phyloP scores from a whole-genome alignment of 1,140 invertebrate genomes.

The Scylla paramamosain region DNA sequence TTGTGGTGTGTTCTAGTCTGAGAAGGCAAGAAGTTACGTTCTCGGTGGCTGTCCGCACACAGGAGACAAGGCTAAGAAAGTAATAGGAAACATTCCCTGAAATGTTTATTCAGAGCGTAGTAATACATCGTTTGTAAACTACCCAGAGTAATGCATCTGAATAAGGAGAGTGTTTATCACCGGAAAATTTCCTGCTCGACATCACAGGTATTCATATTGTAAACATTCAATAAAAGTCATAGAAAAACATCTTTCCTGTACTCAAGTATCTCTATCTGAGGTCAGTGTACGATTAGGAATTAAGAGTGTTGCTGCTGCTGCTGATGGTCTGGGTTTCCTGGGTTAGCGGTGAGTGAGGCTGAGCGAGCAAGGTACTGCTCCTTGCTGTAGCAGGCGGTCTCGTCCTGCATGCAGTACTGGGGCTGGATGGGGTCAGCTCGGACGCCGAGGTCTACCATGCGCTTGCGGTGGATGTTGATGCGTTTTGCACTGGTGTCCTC shows the following conservation, averaged over 20 bases:
- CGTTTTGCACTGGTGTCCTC: constrained; percentile 84
- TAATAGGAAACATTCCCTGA: not conserved
- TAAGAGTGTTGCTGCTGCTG: not conserved
- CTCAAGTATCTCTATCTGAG: not conserved
- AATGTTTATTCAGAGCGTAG: not conserved
- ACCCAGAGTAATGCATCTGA: not conserved
- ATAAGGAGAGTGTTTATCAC: not conserved
- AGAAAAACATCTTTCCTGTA: not conserved
- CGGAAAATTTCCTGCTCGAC: not conserved
- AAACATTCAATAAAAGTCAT: not conserved
- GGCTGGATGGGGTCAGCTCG: constrained; percentile 87
- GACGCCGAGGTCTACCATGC: constrained; percentile 86
- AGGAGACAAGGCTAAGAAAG: not conserved
- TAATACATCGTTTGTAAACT: not conserved
- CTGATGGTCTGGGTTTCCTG: not conserved
- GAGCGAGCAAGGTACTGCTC: constrained; percentile 47
- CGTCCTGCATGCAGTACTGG: constrained; percentile 90
- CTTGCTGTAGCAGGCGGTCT: constrained; percentile 82
- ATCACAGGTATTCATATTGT: not conserved
- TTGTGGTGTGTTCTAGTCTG: no score
- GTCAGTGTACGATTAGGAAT: not conserved
- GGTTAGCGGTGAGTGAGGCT: not conserved
- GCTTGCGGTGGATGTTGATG: constrained; percentile 86
- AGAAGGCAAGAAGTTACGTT: not conserved
- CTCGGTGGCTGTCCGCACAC: not conserved